phyloP scores from a whole-genome alignment of 2,113 vertebrate genomes.

The Onychostruthus taczanowskii region DNA sequence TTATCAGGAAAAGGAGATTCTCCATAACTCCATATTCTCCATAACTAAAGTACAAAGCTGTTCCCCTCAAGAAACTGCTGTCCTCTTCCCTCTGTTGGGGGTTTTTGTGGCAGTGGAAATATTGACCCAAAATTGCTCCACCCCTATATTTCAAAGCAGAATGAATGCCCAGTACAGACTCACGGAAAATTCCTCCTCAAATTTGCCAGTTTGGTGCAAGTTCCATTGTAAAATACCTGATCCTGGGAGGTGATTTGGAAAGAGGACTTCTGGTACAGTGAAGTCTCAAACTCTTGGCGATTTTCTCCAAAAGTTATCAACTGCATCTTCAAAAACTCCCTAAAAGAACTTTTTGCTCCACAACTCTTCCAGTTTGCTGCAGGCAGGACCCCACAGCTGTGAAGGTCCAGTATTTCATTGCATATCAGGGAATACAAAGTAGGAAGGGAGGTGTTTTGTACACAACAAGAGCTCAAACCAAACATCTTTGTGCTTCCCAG shows the following conservation, averaged over 20 bases:
- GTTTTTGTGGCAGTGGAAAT: background rate
- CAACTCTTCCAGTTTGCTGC: background rate
- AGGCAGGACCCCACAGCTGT: background rate
- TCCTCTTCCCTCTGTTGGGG: background rate
- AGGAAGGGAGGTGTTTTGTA: background rate
- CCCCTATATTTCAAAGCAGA: background rate
- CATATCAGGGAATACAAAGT: background rate
- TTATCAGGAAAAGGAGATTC: background rate
- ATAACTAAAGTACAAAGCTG: background rate
- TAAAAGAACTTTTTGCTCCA: background rate
- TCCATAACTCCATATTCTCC: background rate
- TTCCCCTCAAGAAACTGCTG: background rate
- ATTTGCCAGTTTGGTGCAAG: background rate
- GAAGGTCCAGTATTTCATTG: background rate
- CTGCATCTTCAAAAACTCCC: background rate
- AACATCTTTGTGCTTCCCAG: background rate
- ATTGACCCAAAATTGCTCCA: background rate
- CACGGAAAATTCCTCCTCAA: background rate
- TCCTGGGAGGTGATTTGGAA: background rate
- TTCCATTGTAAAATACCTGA: background rate
- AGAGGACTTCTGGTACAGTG: background rate
- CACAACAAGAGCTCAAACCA: background rate
- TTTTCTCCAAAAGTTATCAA: background rate
- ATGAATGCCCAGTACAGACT: background rate
- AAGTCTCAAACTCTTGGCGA: background rate